phyloP scores from a whole-genome alignment of 2,113 vertebrate genomes.

The Vombatus ursinus region DNA sequence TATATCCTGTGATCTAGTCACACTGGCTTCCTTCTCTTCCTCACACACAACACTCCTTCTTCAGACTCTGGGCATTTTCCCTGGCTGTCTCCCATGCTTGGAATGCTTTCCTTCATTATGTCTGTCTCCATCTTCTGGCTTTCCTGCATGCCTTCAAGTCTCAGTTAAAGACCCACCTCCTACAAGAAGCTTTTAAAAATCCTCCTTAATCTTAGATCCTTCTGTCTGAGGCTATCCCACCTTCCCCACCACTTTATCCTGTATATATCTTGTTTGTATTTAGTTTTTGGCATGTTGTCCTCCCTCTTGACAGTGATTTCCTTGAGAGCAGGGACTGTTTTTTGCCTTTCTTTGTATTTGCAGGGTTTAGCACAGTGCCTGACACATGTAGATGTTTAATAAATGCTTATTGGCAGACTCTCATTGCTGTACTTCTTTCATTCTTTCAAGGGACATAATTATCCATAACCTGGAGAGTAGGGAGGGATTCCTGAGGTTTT shows the following conservation, averaged over 20 bases:
- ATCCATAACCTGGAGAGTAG: background rate
- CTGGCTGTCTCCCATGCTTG: background rate
- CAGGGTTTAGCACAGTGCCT: background rate
- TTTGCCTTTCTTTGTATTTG: background rate
- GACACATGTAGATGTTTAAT: background rate
- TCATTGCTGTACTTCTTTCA: background rate
- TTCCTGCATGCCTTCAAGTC: background rate
- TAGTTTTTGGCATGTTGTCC: background rate
- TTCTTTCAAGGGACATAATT: background rate
- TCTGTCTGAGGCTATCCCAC: background rate
- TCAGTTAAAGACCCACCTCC: background rate
- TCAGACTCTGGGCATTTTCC: background rate
- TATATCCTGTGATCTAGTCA: background rate
- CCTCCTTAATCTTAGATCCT: background rate
- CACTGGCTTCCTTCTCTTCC: background rate
- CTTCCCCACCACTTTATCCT: background rate
- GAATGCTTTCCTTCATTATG: background rate
- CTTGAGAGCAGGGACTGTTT: background rate
- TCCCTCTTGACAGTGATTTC: background rate
- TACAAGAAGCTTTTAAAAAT: background rate
- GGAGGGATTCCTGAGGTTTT: background rate
- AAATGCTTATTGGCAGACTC: background rate
- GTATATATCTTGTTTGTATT: background rate
- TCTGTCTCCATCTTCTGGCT: background rate
- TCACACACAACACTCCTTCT: background rate